Evolutionary conservation across 2,888 invertebrate species (phyloP), one percentile per base, ranked within the genome.

Genomic region (Gibbula magus): DNA sequence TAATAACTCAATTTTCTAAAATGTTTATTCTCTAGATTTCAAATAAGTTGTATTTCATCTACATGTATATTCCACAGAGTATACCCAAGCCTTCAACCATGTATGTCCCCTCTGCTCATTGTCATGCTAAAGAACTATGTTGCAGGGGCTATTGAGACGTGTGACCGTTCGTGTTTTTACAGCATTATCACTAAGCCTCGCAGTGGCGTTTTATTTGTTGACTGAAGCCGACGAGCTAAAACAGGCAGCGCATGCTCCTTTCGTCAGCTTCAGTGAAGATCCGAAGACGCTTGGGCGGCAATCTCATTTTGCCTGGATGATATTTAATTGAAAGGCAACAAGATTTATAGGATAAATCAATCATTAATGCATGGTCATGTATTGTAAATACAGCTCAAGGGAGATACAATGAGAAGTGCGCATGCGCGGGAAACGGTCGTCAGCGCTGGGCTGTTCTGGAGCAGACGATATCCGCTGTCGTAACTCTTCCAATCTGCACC

Each of bases 261-360:
- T 74, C 45, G 39, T 51, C 45, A 74, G 74, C 74, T 45, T 45
- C 45, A 45, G 39, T 22, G 45, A 74, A 74, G 74, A 74, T 74
- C 25, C 45, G 74, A 51, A 74, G 51, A 45, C n/a, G 25, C n/a
- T 51, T 54, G 73, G 70, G 51, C 74, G 78, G 75, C 77, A 70
- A 77, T 75, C 77, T 80, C 80, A 80, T 80, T 80, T 80, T 61
- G 39, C 29, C 78, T 74, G 78, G 80, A 80, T 80, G 80, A 80
- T 80, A 80, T 80, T 80, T 80, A 80, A 80, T 80, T 80, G 80
- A 80, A 80, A 80, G 80, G 80, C 80, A 80, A 80, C 80, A 80
- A 80, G 80, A 80, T 80, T 80, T 80, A 80, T 80, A 77, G 75
- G 80, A 77, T 80, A 80, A 80, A 80, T 80, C 80, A 80, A 80